These are phyloP conservation scores for Euura lappo DNA, from an alignment of 1,140 invertebrate genomes.

Conservation along the genomic window DNA sequence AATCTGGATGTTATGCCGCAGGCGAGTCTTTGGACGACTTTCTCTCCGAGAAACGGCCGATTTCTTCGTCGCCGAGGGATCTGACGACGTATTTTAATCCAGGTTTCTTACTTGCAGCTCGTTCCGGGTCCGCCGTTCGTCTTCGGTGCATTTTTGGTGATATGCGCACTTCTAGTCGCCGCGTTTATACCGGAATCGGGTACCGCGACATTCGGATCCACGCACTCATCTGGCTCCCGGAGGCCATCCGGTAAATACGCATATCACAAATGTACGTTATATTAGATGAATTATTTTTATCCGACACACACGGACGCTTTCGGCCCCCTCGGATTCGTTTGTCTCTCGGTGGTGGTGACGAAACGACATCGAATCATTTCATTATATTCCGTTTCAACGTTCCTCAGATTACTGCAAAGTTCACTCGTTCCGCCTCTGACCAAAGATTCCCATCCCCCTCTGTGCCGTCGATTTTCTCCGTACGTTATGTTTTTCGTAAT, in stretches of 20 bases:
- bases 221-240: conserved; percentile 59
- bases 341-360: not conserved
- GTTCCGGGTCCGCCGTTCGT: conserved; percentile 99
- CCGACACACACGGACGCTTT: not conserved
- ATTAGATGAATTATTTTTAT: conserved; percentile 42
- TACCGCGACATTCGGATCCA: conserved; percentile 55
- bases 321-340: not conserved
- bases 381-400: conserved; percentile 4
- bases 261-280: conserved; percentile 63
- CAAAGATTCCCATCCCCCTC: too few relatives aligned
- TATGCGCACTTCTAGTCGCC: conserved; percentile 92
- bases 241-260: conserved; percentile 62
- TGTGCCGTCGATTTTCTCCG: too few relatives aligned
- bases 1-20: conserved; percentile 64
- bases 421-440: too few relatives aligned
- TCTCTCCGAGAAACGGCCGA: not conserved
- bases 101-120: conserved; percentile 62
- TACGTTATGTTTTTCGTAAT: too few relatives aligned
- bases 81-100: too few relatives aligned
- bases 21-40: conserved; percentile 40
- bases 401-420: not conserved
- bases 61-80: not conserved
- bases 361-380: conserved; percentile 6
- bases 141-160: conserved; percentile 95
- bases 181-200: conserved; percentile 86